phyloP scores from a whole-genome alignment of 2,797 vertebrate genomes.

The Microhierax caerulescens region DNA sequence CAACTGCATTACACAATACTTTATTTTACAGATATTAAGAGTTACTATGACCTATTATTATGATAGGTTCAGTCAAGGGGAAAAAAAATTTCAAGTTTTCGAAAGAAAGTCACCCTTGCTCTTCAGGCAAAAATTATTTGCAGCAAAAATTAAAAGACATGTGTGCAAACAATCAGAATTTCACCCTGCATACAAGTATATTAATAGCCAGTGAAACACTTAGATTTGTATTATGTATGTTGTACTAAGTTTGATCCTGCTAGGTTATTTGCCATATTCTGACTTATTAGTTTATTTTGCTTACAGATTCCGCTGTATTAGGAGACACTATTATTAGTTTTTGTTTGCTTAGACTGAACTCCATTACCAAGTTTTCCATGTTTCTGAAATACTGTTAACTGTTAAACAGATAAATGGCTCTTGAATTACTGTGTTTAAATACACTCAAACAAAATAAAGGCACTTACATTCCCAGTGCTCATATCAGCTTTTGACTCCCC shows the following conservation, averaged over 20 bases:
- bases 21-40: not conserved
- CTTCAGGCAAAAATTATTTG: not conserved
- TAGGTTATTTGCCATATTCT: not conserved
- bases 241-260: not conserved
- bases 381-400: not conserved
- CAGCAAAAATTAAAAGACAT: not conserved
- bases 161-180: not conserved
- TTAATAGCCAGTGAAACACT: not conserved
- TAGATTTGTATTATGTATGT: not conserved
- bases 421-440: slow-evolving; percentile 32
- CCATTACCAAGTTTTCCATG: not conserved
- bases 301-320: not conserved
- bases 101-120: not conserved
- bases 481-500: slow-evolving; percentile 73
- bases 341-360: not conserved
- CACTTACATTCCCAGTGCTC: slow-evolving; percentile 72
- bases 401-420: not conserved
- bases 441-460: slow-evolving; percentile 63
- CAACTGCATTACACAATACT: not conserved
- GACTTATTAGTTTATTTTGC: not conserved
- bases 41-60: not conserved
- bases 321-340: not conserved
- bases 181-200: not conserved
- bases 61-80: not conserved
- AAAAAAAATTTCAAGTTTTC: not conserved